Percentiles rank a stretch among this genome's conserved stretches.
Evolutionary conservation across 2,113 vertebrate genomes (phyloP).

Genomic region (Lamprologus sp.): DNA sequence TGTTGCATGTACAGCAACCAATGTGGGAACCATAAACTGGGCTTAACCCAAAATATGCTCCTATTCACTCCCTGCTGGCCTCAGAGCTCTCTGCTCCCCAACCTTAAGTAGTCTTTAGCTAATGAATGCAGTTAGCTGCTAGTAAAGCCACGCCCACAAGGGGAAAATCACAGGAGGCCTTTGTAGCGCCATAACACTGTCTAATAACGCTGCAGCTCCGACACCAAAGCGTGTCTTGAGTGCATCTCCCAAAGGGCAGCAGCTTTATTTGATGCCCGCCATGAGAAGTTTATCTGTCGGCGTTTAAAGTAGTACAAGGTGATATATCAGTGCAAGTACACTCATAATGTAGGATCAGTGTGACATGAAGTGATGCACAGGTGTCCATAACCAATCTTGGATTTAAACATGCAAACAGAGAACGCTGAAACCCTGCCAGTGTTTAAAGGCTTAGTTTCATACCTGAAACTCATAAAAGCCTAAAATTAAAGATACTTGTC

Average conservation of each 20-base stretch:
- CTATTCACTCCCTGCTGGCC: background rate
- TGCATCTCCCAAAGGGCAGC: background rate
- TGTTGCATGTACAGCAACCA: background rate
- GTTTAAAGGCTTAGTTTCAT: background rate
- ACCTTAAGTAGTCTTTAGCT: background rate
- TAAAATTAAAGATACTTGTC: background rate
- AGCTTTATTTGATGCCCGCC: background rate
- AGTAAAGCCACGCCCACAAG: background rate
- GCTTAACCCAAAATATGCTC: background rate
- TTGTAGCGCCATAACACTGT: accelerated
- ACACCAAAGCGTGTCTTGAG: background rate
- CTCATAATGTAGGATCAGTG: background rate
- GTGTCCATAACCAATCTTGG: background rate
- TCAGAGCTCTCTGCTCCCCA: background rate
- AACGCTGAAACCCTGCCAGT: background rate
- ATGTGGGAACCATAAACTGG: background rate
- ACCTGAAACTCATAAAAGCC: background rate
- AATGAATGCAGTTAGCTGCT: background rate
- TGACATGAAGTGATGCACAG: accelerated
- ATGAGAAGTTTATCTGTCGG: background rate
- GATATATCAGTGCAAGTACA: background rate
- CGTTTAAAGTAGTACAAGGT: background rate
- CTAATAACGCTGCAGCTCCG: background rate
- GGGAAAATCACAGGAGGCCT: background rate
- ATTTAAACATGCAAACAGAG: background rate